Conservation (phyloP, 2,888 invertebrate species). For the Ennomos fuscantarius region DNA sequence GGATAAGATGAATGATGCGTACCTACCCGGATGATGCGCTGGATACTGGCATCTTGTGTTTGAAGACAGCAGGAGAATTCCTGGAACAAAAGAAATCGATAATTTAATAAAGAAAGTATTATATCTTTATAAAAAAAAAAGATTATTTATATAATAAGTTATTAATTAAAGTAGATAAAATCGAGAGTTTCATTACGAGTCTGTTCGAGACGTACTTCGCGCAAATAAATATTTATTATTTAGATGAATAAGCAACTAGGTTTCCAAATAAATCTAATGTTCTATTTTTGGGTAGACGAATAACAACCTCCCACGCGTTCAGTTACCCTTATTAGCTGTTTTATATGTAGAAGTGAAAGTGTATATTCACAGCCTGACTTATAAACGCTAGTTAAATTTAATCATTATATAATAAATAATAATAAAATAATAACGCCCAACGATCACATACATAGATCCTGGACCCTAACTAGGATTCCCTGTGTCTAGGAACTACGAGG, state of each 20-base stretch:
- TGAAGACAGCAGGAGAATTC: conserved; percentile 57
- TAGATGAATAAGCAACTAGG: conserved; percentile 3
- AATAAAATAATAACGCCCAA: no score
- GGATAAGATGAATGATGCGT: conserved; percentile 66
- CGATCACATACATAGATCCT: no score
- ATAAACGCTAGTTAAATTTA: no score
- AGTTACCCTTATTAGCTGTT: conserved; percentile 2
- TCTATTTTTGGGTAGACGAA: conserved; percentile 24
- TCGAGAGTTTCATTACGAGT: background rate
- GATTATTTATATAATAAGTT: background rate
- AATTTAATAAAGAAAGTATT: no score
- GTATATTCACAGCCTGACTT: background rate
- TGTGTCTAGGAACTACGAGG: no score
- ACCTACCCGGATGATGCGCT: conserved; percentile 80
- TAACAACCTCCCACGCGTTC: conserved; percentile 14
- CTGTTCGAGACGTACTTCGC: background rate
- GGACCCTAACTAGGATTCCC: no score
- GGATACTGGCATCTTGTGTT: conserved; percentile 65
- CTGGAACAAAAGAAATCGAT: conserved; percentile 57
- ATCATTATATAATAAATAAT: no score
- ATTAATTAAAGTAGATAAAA: no score
- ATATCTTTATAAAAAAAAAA: no score
- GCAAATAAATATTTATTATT: conserved; percentile 9
- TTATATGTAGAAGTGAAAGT: conserved; percentile 15
- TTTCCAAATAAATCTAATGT: conserved; percentile 11